Percentiles rank a stretch among this genome's conserved stretches.
These are phyloP conservation scores for Dinocampus coccinellae DNA, from an alignment of 2,888 invertebrate genomes.

Conservation along the genomic window DNA sequence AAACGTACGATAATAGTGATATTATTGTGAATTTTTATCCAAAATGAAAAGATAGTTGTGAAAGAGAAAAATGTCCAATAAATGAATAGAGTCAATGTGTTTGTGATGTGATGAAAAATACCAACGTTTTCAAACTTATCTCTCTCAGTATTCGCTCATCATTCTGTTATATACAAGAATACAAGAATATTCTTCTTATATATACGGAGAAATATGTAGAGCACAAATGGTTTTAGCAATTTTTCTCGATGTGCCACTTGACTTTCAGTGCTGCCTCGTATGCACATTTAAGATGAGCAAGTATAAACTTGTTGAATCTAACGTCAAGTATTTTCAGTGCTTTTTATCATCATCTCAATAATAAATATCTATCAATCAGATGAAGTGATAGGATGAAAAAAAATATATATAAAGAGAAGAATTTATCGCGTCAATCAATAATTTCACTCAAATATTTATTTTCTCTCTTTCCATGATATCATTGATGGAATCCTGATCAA, in stretches of 20 bases:
- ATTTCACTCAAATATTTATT: too few species aligned
- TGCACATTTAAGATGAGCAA: slow-evolving; percentile 1
- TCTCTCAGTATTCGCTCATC: not conserved
- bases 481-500: not conserved
- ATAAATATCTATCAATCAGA: too few species aligned
- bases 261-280: slow-evolving; percentile 12
- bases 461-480: not conserved
- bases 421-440: too few species aligned
- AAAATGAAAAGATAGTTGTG: slow-evolving; percentile 15
- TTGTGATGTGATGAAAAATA: not conserved
- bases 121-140: slow-evolving; percentile 7
- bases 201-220: not conserved
- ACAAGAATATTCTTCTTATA: not conserved
- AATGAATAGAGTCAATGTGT: not conserved
- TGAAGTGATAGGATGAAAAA: too few species aligned
- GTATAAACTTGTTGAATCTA: slow-evolving; percentile 26
- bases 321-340: not conserved
- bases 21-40: slow-evolving; percentile 7
- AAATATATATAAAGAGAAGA: too few species aligned
- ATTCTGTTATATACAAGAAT: not conserved
- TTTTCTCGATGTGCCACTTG: slow-evolving; percentile 13
- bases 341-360: not conserved
- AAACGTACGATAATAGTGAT: not conserved
- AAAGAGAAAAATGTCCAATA: not conserved
- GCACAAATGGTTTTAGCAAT: slow-evolving; percentile 21